Base-by-base conservation (phyloP, 2,797 vertebrate genomes). In the Hypotaenidia okinawae region DNA sequence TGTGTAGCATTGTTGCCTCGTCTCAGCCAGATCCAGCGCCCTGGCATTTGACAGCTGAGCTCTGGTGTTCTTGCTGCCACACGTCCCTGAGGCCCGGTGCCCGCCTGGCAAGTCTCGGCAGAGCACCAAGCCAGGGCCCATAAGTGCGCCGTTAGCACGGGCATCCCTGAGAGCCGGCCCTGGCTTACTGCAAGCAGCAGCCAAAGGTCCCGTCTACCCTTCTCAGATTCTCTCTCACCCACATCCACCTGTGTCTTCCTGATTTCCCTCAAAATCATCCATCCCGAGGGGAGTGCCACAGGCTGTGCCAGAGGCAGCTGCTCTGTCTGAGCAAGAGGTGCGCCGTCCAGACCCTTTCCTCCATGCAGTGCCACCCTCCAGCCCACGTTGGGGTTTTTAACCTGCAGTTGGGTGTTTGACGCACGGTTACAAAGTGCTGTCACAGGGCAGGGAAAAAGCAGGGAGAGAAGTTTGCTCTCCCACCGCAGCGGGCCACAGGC, bases 51-150 rank as follows among this genome's bases (percentile, higher is more conserved):
- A 33, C 55, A 54, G 79, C 47, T 1, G 13, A 76, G 79, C 79
- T 35, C 41, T 0, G 47, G 2, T 2, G 0, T 24, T 85, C 57
- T 3, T 94, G 94, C 92, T 32, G 68, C 57, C 83, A 59, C 87
- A 89, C 5, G 66, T 68, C 74, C 24, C 61, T 3, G 10, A 51
- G 33, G 81, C 89, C 51, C 6, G 2, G 37, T 1, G 66, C 84
- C 80, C 16, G 81, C 89, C 84, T 1, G 72, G 87, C 92, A 89
- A 83, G 94, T 80, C 88, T 68, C 41, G 1, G 93, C 94, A 95
- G 28, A 67, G 74, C 69, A 6, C 37, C 0, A 25, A 54, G 25
- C 72, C 61, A 18, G 62, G 66, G 78, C 85, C 51, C 9, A 3
- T 16, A 5, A 68, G 39, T 1, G 3, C 0, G 6, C 84, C 23